Base-by-base conservation (phyloP, 2,797 vertebrate genomes). In the Jordanella pulchra region DNA sequence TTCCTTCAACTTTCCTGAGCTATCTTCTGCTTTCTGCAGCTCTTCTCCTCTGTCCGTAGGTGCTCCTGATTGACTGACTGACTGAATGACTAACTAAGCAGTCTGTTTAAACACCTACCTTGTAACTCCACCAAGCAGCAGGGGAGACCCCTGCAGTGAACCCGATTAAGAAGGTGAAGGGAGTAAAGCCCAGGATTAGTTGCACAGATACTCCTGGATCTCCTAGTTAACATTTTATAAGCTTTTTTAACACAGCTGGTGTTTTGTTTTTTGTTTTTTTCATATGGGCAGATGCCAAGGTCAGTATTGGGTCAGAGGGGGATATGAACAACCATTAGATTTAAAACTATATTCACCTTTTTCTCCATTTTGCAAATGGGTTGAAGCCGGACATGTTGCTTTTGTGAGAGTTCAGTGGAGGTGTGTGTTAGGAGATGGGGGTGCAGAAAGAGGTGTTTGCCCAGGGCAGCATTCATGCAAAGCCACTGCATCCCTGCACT, bases 51-150 rank as follows among this genome's bases (percentile, higher is more conserved):
- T 3, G 69, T 73, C 14, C 25, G 45, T 76, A 80, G 79, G 81
- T 72, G 65, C 80, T 79, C 61, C 60, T 39, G 35, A 48, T 76
- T 74, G 77, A 12, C 67, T 56, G 79, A 39, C 73, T 32, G 67
- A 80, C 71, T 68, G 60, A n/a, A n/a, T n/a, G n/a, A 65, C 84
- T 84, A 83, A 86, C 74, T 86, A 80, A 65, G 86, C 89, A 83
- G 73, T 66, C 58, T 61, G 71, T 65, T 78, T 39, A 39, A 39
- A 39, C 81, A 86, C 87, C 90, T 90, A 89, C 71, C 86, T 77
- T 83, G 85, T 90, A 89, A 67, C 55, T 50, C 70, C 35, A 48
- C 87, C 86, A 82, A 78, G 67, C 83, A 69, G 56, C 80, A 75
- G 53, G 42, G 28, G 60, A 44, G 56, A 67, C 79, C 72, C 58